Percentiles rank a stretch among this genome's conserved stretches.
These are phyloP conservation scores for Polyommatus icarus DNA, from an alignment of 2,888 invertebrate genomes.

Conservation along the genomic window DNA sequence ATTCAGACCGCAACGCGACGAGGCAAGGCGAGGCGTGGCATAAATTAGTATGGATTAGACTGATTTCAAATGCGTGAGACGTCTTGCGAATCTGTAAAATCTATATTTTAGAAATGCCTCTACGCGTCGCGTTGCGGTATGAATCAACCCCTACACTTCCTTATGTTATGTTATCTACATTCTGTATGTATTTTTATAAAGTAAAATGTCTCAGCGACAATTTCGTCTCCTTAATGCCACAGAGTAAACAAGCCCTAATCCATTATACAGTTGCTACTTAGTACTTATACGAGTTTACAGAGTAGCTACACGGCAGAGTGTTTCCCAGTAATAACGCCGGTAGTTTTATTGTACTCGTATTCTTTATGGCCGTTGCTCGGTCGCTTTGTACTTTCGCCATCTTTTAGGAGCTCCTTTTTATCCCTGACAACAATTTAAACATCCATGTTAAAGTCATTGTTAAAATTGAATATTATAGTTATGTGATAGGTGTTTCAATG, in stretches of 20 bases:
- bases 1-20: no score
- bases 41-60: no score
- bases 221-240: neutral
- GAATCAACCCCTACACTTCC: no score
- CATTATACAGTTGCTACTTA: conserved; percentile 5
- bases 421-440: conserved; percentile 56
- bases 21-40: no score
- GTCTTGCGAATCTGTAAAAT: no score
- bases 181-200: neutral
- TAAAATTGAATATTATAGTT: no score
- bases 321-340: conserved; percentile 72
- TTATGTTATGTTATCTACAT: no score
- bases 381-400: conserved; percentile 54
- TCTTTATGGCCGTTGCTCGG: conserved; percentile 65
- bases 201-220: neutral
- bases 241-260: neutral
- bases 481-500: no score
- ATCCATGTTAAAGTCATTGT: conserved; percentile 18
- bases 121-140: no score
- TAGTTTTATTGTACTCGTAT: conserved; percentile 70
- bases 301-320: conserved; percentile 61
- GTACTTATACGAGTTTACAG: conserved; percentile 11
- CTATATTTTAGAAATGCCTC: no score
- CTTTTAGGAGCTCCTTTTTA: conserved; percentile 68
- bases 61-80: no score